A percentile compares a stretch with the other conserved stretches of the same genome.
Evolutionary conservation across 2,888 invertebrate species (phyloP).

Genomic region (Chaetogeoica ovagalla): DNA sequence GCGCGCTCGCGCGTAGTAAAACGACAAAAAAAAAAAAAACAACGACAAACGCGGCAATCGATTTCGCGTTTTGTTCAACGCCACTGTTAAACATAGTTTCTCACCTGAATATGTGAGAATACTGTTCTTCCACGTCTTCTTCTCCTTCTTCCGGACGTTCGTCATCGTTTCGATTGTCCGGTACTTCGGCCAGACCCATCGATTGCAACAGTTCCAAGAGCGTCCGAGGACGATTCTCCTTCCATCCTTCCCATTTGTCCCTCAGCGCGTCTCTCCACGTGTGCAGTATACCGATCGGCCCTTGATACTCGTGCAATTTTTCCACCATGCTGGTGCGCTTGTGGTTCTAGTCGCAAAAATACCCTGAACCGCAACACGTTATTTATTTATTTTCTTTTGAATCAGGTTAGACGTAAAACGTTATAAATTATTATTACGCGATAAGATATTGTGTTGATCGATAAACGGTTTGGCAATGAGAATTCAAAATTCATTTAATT

Average conservation of each 20-base stretch:
- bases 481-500: too few relatives aligned
- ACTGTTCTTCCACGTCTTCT: conserved; percentile 41
- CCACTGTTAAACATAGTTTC: too few relatives aligned
- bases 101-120: conserved; percentile 54
- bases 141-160: conserved; percentile 7
- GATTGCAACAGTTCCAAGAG: conserved; percentile 33
- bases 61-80: too few relatives aligned
- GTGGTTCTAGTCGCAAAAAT: too few relatives aligned
- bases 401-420: too few relatives aligned
- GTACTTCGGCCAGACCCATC: conserved; percentile 37
- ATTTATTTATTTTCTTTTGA: too few relatives aligned
- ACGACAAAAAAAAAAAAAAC: too few relatives aligned
- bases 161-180: conserved; percentile 24
- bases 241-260: conserved; percentile 67
- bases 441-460: too few relatives aligned
- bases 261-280: conserved; percentile 68
- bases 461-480: too few relatives aligned
- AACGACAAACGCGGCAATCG: not conserved
- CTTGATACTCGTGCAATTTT: conserved; percentile 79
- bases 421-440: too few relatives aligned
- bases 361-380: too few relatives aligned
- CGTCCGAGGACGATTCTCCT: conserved; percentile 50
- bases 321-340: conserved; percentile 66
- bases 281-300: conserved; percentile 73
- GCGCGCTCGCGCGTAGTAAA: conserved; percentile 52